Evolutionary conservation across 2,113 vertebrate genomes (phyloP), one percentile per base, ranked within the genome.

Genomic region (Channa maculata): DNA sequence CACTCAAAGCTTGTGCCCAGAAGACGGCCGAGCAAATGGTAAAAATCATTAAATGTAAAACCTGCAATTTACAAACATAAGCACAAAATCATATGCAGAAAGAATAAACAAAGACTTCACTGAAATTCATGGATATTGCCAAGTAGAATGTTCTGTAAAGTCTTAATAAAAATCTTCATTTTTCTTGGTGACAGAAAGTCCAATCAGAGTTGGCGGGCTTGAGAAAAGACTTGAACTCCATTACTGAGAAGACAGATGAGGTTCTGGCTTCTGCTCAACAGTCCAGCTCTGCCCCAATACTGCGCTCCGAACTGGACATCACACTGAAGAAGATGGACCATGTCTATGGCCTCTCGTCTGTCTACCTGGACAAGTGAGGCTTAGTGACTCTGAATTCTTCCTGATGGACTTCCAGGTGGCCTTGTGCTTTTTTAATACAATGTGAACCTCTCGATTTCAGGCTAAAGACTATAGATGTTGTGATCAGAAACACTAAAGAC

Each of bases 351-450:
- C 93, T 99, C 0, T 98, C 97, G 10, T 90, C 94, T 65, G 94
- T 99, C 88, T 99, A 98, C 88, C 90, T 99, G 88, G 97, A 99
- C 88, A 98, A 97, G 98, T 98, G 85, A 93, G 96, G 83, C 43
- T 13, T 9, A 11, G 4, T 0, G n/a, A 34, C 57, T 68, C 10
- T 10, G 34, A 55, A 8, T 1, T 0, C 39, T 33, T 34, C 6
- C 6, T 24, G 4, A 8, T 4, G 5, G 2, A 9, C 60, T n/a
- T 15, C n/a, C 36, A 38, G 7, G 53, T 9, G 39, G 8, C 2
- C 1, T 4, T 41, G 1, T 59, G 53, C 34, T 38, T 11, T 38
- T 11, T 65, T 38, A 5, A 14, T 7, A 12, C 14, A 15, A 1
- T n/a, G 1, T 1, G 12, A 37, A 0, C 0, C 5, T 57, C 14